These are phyloP conservation scores for Diadumene lineata DNA, from an alignment of 92 coral and sea anemone genomes.

Conservation along the genomic window DNA sequence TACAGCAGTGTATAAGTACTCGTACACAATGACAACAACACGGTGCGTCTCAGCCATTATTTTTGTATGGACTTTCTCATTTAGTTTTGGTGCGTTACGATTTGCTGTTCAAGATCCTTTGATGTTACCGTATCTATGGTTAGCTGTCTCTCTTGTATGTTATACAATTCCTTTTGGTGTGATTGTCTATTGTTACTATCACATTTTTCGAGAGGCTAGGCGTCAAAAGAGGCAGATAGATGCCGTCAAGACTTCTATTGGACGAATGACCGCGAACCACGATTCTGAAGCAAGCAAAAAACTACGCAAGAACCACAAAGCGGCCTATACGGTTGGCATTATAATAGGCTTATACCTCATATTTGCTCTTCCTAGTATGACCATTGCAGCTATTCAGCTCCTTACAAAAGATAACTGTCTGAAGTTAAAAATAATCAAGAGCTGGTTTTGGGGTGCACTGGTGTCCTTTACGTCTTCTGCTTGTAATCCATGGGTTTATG, in stretches of 20 bases:
- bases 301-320: conserved; percentile 52
- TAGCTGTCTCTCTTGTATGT: conserved; percentile 55
- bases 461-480: conserved; percentile 68
- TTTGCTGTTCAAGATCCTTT: conserved; percentile 46
- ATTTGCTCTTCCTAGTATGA: conserved; percentile 69
- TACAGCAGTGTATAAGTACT: conserved; percentile 47
- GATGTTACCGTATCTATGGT: conserved; percentile 68
- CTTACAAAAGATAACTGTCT: conserved; percentile 53
- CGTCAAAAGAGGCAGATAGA: conserved; percentile 49
- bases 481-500: conserved; percentile 78
- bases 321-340: conserved; percentile 72
- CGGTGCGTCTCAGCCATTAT: conserved; percentile 40
- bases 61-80: conserved; percentile 59
- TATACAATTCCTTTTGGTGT: conserved; percentile 59
- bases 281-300: not conserved
- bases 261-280: not conserved
- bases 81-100: conserved; percentile 52
- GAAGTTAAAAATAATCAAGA: conserved; percentile 56
- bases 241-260: conserved; percentile 33
- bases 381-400: conserved; percentile 62
- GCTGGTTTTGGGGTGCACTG: conserved; percentile 82
- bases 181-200: conserved; percentile 64
- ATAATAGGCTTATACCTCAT: conserved; percentile 63
- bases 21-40: conserved; percentile 32
- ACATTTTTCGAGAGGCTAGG: conserved; percentile 61